Conservation (phyloP, 2,113 vertebrate species). For the Dicentrarchus labrax region DNA sequence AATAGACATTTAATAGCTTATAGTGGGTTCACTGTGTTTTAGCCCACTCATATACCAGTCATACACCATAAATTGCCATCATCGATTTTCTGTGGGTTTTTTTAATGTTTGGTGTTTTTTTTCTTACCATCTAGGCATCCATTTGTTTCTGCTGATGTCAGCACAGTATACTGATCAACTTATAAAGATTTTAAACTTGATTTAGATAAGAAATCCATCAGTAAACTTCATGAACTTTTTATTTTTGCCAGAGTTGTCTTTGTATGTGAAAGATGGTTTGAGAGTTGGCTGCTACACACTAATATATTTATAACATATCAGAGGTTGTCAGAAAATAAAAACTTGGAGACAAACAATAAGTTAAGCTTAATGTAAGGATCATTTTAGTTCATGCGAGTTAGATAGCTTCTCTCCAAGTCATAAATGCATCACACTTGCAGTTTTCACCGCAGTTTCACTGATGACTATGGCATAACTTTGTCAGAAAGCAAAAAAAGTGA, state of each 20-base stretch:
- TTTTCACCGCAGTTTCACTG: slow-evolving; percentile 1
- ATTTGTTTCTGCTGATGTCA: slow-evolving; percentile 23
- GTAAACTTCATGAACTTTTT: slow-evolving; percentile 1
- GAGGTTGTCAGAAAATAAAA: slow-evolving; percentile 32
- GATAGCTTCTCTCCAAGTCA: slow-evolving; percentile 13
- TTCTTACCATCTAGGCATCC: neutral
- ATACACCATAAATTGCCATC: neutral
- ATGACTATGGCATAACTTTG: slow-evolving; percentile 17
- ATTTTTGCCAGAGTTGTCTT: neutral
- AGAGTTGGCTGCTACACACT: slow-evolving; percentile 8
- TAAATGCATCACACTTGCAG: slow-evolving; percentile 27
- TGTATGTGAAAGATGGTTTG: neutral
- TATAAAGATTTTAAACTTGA: neutral
- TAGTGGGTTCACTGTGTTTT: neutral
- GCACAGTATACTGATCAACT: neutral
- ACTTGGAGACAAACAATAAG: neutral
- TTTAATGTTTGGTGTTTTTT: neutral
- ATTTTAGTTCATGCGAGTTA: slow-evolving; percentile 29
- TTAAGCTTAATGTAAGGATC: slow-evolving; percentile 18
- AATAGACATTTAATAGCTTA: slow-evolving; percentile 3
- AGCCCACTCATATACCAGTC: neutral
- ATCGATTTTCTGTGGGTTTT: slow-evolving; percentile 8
- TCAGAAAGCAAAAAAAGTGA: neutral
- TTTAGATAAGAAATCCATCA: slow-evolving; percentile 3
- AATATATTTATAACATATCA: slow-evolving; percentile 24